Conservation (phyloP, 1,140 invertebrate species). For the Solenopsis fugax region DNA sequence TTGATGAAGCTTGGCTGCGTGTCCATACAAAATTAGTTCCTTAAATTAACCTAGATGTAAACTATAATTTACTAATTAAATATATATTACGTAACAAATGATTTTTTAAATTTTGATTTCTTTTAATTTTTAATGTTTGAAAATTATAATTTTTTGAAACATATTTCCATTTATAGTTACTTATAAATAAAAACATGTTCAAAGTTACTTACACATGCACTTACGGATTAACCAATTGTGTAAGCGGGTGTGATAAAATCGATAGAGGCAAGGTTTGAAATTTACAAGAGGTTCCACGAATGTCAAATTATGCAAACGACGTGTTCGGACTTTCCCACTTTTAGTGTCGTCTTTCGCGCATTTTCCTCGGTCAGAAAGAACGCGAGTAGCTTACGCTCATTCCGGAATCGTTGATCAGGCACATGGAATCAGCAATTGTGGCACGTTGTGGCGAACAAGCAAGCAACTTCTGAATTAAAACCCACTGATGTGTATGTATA, state of each 20-base stretch:
- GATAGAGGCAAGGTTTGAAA: neutral
- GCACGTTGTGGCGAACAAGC: conserved; percentile 25
- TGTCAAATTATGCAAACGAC: conserved; percentile 36
- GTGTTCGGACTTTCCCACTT: neutral
- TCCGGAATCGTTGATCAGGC: neutral
- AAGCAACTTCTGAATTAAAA: conserved; percentile 47
- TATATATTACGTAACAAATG: no score
- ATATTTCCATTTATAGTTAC: no score
- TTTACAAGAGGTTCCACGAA: conserved; percentile 18
- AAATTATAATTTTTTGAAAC: no score
- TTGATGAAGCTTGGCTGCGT: neutral
- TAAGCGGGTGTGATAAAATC: neutral
- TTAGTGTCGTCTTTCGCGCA: conserved; percentile 4
- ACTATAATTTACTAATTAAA: no score
- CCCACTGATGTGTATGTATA: neutral
- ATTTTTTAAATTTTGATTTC: no score
- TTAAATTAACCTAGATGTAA: neutral
- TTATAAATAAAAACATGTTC: no score
- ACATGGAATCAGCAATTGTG: conserved; percentile 39
- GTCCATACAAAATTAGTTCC: neutral
- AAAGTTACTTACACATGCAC: no score
- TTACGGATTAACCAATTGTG: neutral
- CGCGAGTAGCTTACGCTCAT: neutral
- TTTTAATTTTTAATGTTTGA: no score
- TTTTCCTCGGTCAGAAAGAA: neutral